Percentiles rank a stretch among this genome's conserved stretches.
These are phyloP conservation scores for Neodiprion lecontei DNA, from an alignment of 1,140 invertebrate genomes.

Conservation along the genomic window DNA sequence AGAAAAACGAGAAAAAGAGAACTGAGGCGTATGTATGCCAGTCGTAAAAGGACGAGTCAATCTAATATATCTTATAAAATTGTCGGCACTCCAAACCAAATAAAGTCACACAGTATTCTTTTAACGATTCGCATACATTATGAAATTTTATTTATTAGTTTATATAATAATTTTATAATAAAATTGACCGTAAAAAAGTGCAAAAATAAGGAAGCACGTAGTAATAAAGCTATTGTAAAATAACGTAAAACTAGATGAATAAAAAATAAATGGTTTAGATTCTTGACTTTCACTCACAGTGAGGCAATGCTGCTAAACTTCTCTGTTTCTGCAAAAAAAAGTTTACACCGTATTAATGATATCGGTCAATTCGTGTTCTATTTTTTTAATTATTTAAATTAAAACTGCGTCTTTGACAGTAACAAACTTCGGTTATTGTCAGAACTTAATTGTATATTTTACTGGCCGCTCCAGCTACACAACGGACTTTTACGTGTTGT, in stretches of 20 bases:
- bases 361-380: conserved; percentile 10
- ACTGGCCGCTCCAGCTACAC: not conserved
- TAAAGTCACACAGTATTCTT: too few relatives aligned
- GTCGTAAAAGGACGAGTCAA: too few relatives aligned
- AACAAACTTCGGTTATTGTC: too few relatives aligned
- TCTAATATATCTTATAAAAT: too few relatives aligned
- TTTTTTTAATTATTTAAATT: too few relatives aligned
- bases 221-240: not conserved
- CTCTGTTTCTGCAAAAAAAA: conserved; percentile 38
- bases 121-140: too few relatives aligned
- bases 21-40: too few relatives aligned
- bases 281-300: conserved; percentile 38
- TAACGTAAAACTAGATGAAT: not conserved
- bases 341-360: not conserved
- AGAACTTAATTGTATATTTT: too few relatives aligned
- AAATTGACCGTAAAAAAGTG: not conserved
- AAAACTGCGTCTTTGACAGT: too few relatives aligned
- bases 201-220: not conserved
- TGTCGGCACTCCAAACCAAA: too few relatives aligned
- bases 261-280: not conserved
- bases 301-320: conserved; percentile 43
- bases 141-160: not conserved
- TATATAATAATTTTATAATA: not conserved
- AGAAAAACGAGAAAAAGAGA: too few relatives aligned
- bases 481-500: not conserved